phyloP scores from a whole-genome alignment of 2,113 vertebrate genomes.

The Hipposideros armiger region DNA sequence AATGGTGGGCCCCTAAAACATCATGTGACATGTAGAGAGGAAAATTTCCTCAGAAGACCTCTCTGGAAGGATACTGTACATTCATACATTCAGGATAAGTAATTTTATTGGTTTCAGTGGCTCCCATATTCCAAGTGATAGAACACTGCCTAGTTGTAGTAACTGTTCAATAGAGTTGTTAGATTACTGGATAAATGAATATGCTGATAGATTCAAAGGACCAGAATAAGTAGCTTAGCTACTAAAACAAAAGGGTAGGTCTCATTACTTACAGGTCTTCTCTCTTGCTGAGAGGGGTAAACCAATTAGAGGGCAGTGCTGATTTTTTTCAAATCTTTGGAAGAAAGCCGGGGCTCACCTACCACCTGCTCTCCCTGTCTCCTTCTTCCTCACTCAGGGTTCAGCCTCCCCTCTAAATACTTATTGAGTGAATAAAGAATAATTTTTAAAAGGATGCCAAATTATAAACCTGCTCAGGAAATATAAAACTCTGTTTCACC shows the following conservation, averaged over 20 bases:
- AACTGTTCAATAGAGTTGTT: slow-evolving; percentile 5
- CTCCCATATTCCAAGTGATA: background rate
- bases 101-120: slow-evolving; percentile 1
- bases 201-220: background rate
- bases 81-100: background rate
- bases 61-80: background rate
- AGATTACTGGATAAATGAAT: background rate
- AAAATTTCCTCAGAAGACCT: background rate
- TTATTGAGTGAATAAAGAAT: background rate
- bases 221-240: background rate
- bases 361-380: background rate
- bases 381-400: background rate
- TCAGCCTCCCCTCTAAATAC: background rate
- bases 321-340: background rate
- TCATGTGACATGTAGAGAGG: background rate
- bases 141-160: background rate
- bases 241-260: background rate
- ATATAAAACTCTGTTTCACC: background rate
- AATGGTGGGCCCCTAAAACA: background rate
- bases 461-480: background rate
- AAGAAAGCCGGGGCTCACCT: background rate
- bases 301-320: background rate
- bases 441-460: background rate
- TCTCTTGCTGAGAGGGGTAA: background rate
- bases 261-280: background rate